Percentiles rank a stretch among this genome's conserved stretches.
phyloP scores from a whole-genome alignment of 2,113 vertebrate genomes.

The Tapirus terrestris region DNA sequence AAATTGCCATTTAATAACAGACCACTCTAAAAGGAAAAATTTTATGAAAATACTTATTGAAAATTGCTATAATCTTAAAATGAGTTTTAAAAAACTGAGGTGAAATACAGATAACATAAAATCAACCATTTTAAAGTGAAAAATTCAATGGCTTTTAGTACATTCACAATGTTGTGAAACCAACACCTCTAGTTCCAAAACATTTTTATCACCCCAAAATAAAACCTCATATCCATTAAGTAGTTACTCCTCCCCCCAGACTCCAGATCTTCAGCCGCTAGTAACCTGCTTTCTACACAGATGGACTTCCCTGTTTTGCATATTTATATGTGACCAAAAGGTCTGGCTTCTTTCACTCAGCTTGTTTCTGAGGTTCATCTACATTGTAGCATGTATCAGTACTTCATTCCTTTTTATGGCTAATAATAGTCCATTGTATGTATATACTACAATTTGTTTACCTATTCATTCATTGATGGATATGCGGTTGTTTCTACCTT shows the following conservation, averaged over 20 bases:
- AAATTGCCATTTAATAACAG: slow-evolving; percentile 9
- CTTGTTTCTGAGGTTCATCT: neutral
- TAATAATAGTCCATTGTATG: neutral
- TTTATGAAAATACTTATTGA: neutral
- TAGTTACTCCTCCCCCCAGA: neutral
- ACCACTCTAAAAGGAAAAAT: neutral
- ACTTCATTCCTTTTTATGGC: neutral
- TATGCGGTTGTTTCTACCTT: neutral
- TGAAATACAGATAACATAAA: neutral
- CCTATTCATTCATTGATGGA: neutral
- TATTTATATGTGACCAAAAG: neutral
- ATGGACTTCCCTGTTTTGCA: neutral
- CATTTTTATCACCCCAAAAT: neutral
- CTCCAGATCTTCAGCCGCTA: neutral
- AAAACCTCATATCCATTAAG: neutral
- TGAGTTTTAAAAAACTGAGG: neutral
- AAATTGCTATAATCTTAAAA: neutral
- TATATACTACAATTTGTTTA: neutral
- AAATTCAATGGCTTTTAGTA: neutral
- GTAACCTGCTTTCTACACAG: neutral
- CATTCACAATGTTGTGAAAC: neutral
- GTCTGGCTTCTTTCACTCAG: neutral
- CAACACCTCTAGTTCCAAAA: neutral
- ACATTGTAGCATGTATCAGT: neutral
- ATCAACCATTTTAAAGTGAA: neutral